A percentile compares a stretch with the other conserved stretches of the same genome.
These are phyloP conservation scores for Stomatorhinus ivindoensis DNA, from an alignment of 2,113 vertebrate species.

Conservation along the genomic window DNA sequence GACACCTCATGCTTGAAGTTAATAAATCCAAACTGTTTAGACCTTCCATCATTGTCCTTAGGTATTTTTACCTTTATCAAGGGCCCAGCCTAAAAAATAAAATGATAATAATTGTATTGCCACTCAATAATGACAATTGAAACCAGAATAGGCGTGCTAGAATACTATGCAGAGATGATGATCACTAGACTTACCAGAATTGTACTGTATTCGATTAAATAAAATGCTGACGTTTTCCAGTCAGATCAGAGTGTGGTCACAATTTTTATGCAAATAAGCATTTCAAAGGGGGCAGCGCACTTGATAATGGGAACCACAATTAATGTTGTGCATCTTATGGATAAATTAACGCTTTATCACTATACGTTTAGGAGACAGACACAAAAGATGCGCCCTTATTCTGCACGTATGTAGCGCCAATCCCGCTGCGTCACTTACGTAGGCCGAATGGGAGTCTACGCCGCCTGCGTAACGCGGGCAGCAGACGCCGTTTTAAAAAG, in stretches of 20 bases:
- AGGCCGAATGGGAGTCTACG: not conserved
- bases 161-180: not conserved
- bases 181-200: not conserved
- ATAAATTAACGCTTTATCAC: not conserved
- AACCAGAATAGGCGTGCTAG: not conserved
- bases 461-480: not conserved
- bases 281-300: not conserved
- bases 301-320: not conserved
- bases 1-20: conserved; percentile 91
- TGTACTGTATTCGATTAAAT: not conserved
- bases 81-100: conserved; percentile 74
- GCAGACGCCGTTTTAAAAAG: not conserved
- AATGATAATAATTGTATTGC: conserved; percentile 8
- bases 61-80: conserved; percentile 89
- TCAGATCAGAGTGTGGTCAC: not conserved
- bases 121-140: not conserved
- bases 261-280: not conserved
- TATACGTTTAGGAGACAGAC: not conserved
- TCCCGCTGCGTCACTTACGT: not conserved
- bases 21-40: conserved; percentile 90
- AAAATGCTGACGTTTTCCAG: not conserved
- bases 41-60: conserved; percentile 78
- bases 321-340: not conserved
- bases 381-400: not conserved
- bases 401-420: not conserved